Base-by-base conservation (phyloP, 2,797 vertebrate genomes). In the Phoeniculus purpureus region DNA sequence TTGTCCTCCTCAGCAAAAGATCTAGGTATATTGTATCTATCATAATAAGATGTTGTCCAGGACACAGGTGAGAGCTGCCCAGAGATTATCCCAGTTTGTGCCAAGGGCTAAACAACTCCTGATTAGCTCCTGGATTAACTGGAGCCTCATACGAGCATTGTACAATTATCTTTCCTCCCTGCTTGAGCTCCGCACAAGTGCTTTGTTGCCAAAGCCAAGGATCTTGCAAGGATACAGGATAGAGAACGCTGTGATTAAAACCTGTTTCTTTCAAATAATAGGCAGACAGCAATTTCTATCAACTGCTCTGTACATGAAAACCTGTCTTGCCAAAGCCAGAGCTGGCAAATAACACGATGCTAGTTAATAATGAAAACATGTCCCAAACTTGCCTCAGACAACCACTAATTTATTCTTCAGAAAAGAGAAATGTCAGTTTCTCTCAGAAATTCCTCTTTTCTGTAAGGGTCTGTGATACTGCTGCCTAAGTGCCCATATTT, bases 331-430 rank as follows among this genome's bases (percentile, higher is more conserved):
- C 50, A 55, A 90, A 84, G 31, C 15, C 6, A 7, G 79, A 87
- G 29, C 4, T 86, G 72, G 64, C 61, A 87, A 70, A 85, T 84
- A 86, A n/a, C 25, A 20, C 21, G 15, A 81, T 75, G 22, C 14
- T 78, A 73, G 56, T 80, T 92, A 71, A 56, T 94, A 90, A 91
- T 31, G 27, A 93, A 91, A 93, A 67, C 75, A n/a, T 81, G 59
- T 89, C 61, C 81, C 43, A 75, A n/a, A 81, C 62, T 95, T 85
- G 64, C 60, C 74, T 90, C 76, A 65, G 48, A 87, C 62, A 93
- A 23, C 59, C 51, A 45, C 26, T 75, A 47, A 84, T 76, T 90
- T 90, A 15, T 76, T 94, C 85, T 84, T 74, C 31, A 62, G 40
- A 48, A 26, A 76, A 21, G 4, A 75, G 9, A 54, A 47, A 81